Base-by-base conservation (phyloP, 2,888 invertebrate species). In the Acrocyrtus sp. region DNA sequence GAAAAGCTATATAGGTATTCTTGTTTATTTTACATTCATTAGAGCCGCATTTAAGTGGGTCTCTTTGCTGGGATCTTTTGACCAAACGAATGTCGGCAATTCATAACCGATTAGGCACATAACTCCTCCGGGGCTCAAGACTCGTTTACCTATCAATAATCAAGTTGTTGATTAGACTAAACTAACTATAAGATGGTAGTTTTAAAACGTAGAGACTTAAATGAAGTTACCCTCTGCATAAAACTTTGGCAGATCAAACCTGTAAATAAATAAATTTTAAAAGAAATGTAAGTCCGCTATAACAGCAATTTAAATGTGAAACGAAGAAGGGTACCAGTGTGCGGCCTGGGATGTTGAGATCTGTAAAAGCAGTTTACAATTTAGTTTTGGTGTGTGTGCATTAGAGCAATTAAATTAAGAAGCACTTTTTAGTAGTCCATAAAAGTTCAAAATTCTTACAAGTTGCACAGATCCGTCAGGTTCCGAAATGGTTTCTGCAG, bases 241-340 rank as follows among this genome's bases (percentile, higher is more conserved):
- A 78, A 87, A 86, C 66, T 80, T 82, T 2, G 83, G 82, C 27
- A 83, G 54, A 63, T 86, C 83, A 75, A 87, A 83, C 75, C 75
- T 75, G 21, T 45, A 17, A 17, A 21, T 12, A 17, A 21, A 47
- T 19, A 19, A 6, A 24, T 43, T 41, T 50, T 22, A 50, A 50
- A 22, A 12, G n/a, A 57, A 47, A 24, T 24, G 47, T 45, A 45
- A 5, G 8, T 5, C 10, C 5, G 47, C 17, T 45, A 45, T 17
- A 26, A 24, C 51, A 15, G n/a, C n/a, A n/a, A n/a, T n/a, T n/a
- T n/a, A n/a, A n/a, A n/a, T n/a, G n/a, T n/a, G n/a, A n/a, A n/a
- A n/a, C n/a, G n/a, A n/a, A n/a, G n/a, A n/a, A n/a, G n/a, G n/a
- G n/a, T 50, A 75, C 86, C 86, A 87, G 76, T 87, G 87, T 53